Evolutionary conservation across 37 sponge, comb jelly and placozoan species (phyloP).

Genomic region (Halisarca cf. caerulea): DNA sequence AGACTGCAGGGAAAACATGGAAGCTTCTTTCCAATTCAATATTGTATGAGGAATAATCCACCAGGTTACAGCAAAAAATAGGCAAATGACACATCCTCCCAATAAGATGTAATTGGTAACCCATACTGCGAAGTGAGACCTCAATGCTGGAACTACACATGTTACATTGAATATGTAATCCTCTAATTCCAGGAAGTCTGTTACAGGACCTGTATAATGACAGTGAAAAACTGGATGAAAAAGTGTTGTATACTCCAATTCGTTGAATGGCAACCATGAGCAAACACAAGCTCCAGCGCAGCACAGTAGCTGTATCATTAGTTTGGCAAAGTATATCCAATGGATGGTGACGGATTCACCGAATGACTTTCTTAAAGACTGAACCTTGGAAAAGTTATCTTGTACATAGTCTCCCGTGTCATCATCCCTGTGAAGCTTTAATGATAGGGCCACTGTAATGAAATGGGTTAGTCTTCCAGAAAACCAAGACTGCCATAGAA

Average conservation of each 20-base stretch:
- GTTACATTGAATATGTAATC: no score
- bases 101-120: background rate
- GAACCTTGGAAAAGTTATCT: background rate
- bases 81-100: background rate
- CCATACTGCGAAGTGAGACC: background rate
- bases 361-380: background rate
- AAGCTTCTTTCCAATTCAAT: background rate
- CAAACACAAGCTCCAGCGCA: background rate
- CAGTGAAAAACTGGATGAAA: background rate
- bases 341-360: background rate
- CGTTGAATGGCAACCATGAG: background rate
- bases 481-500: background rate
- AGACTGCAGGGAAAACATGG: background rate
- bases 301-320: background rate
- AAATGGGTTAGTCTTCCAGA: background rate
- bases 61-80: background rate
- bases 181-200: no score
- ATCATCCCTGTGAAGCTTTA: background rate
- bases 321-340: background rate
- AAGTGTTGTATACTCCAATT: background rate
- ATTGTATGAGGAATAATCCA: background rate
- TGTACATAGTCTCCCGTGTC: background rate
- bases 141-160: background rate
- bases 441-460: background rate
- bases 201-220: no score